phyloP scores from a whole-genome alignment of 1,140 invertebrate genomes.

The Fopius arisanus region DNA sequence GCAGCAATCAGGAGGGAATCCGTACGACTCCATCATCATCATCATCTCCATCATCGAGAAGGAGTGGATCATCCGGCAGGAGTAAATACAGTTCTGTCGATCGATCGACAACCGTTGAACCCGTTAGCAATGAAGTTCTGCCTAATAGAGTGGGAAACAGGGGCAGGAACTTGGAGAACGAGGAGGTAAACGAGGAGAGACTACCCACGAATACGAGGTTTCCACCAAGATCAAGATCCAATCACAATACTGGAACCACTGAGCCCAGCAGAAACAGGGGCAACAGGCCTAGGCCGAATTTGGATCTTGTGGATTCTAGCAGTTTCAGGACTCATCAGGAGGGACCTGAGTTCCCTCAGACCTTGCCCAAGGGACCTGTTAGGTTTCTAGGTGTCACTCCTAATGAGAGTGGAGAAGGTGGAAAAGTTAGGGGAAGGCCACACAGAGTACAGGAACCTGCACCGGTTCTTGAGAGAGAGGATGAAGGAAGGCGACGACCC shows the following conservation, averaged over 20 bases:
- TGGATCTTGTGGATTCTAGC: slow-evolving; percentile 80
- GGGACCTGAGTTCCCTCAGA: slow-evolving; percentile 64
- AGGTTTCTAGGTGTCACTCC: slow-evolving; percentile 69
- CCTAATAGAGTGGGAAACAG: slow-evolving; percentile 67
- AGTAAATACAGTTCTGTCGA: slow-evolving; percentile 76
- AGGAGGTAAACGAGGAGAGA: slow-evolving; percentile 68
- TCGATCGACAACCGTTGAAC: slow-evolving; percentile 68
- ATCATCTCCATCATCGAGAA: slow-evolving; percentile 43
- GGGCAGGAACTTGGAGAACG: slow-evolving; percentile 67
- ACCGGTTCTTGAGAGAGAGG: slow-evolving; percentile 48
- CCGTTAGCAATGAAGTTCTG: slow-evolving; percentile 73
- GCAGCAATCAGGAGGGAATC: slow-evolving; percentile 69
- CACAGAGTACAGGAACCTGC: slow-evolving; percentile 48
- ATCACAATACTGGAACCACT: slow-evolving; percentile 58
- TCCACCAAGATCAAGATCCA: slow-evolving; percentile 68
- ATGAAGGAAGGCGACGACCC: slow-evolving; percentile 47
- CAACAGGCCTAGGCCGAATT: slow-evolving; percentile 71
- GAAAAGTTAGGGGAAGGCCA: slow-evolving; percentile 45
- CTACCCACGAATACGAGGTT: slow-evolving; percentile 81
- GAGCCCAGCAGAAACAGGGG: slow-evolving; percentile 64
- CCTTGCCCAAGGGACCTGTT: slow-evolving; percentile 66
- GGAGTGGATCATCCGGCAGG: slow-evolving; percentile 52
- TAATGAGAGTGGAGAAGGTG: slow-evolving; percentile 64
- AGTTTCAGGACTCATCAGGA: slow-evolving; percentile 79
- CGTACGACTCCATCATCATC: slow-evolving; percentile 55